Evolutionary conservation across 2,888 invertebrate species (phyloP), one percentile per base, ranked within the genome.

Genomic region (Cephus rjabovi): DNA sequence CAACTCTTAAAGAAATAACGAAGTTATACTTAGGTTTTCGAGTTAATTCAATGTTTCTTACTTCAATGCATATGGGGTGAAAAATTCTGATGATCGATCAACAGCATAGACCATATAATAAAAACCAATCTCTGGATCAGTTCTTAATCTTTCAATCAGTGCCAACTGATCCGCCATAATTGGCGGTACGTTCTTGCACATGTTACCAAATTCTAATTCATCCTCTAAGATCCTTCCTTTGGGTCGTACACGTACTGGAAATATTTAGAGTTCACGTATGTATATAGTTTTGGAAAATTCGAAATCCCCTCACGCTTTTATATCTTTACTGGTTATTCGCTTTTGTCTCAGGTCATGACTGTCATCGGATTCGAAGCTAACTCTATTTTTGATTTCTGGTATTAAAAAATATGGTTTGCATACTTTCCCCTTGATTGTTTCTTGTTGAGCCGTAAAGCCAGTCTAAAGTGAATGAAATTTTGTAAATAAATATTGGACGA

Each of bases 41-140:
- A 23, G 11, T 33, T 31, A 31, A 12, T 31, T 31, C 15, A 15
- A 9, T 12, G 71, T 34, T 73, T 73, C 93, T 92, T 91, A 96
- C 95, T 93, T 95, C 68, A 96, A 92, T 80, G 95, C 95, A 87
- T 96, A 96, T 0, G 96, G 96, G 4, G 95, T 95, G 83, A 95
- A 96, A 86, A 94, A 94, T 83, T 95, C 95, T 81, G 96, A 96
- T 6, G 94, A 94, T 78, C 94, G 94, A n/a, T 95, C 94, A 1
- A 95, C 95, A 70, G 95, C 95, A 83, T 96, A 96, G 11, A 94
- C 93, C 93, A 97, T 94, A 88, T 97, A 97, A 6, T 96, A 93
- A 88, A 97, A 97, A 11, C 93, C 94, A 77, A 94, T 92, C n/a
- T 93, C 92, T 0, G 93, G 93, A 80, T 94, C 92, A 1, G 89